Base-by-base conservation (phyloP, 2,797 vertebrate species). In the Vultur gryphus region DNA sequence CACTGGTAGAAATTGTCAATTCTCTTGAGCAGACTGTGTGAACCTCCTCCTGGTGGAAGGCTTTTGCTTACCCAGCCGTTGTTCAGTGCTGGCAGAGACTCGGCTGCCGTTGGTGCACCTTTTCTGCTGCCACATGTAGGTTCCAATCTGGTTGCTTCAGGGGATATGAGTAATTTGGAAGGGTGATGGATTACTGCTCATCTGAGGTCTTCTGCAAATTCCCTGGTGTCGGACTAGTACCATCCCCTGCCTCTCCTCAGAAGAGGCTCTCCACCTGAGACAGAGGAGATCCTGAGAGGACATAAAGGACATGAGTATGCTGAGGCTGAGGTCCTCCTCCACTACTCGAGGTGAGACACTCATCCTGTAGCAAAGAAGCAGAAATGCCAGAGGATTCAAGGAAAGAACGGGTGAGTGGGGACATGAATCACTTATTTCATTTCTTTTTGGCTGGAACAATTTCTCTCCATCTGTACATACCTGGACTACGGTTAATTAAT, bases 291-390 rank as follows among this genome's bases (percentile, higher is more conserved):
- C 33, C 48, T 64, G n/a, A 52, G 61, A 77, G 14, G 26, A 10
- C 39, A 33, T 29, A 46, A 62, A 55, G 37, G 13, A 37, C 35
- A 16, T 3, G 14, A 0, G 0, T 20, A 49, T 35, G 33, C 25
- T 55, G 72, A 75, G 29, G 15, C 16, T 64, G 76, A 57, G 9
- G 19, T 88, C 6, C 6, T 13, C 20, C 39, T 77, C 61, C 33
- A 28, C 25, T 58, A 2, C 46, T 77, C 2, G 8, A 79, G 44
- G 26, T 3, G 25, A 73, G 51, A 66, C 21, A 11, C 16, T 89
- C 17, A 62, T 58, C 17, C 28, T 41, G 21, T 17, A 61, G 25
- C 61, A 52, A 78, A 85, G 54, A 43, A 76, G 29, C 16, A 66
- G 15, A 89, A 26, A 69, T 48, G 10, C 15, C 26, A 41, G 41